Base-by-base conservation (phyloP, 2,888 invertebrate genomes). In the Ormyrus thymus region DNA sequence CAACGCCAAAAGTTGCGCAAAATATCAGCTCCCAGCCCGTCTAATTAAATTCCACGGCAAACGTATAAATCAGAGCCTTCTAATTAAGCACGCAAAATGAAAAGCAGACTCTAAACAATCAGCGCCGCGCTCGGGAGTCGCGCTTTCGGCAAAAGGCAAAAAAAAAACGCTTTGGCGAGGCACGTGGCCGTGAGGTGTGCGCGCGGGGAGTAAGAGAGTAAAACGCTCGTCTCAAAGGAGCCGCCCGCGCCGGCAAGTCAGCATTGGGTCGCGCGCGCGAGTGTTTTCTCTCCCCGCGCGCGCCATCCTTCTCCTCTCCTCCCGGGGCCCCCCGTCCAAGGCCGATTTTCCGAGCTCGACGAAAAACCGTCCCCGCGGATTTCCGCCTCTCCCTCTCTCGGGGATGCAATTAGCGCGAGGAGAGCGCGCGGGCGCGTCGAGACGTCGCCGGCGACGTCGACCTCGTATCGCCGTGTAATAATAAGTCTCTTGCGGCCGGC, bases 211-310 rank as follows among this genome's bases (percentile, higher is more conserved):
- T n/a, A 10, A 56, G 55, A 43, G 56, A 56, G 65, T 13, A 10
- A 66, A 15, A 59, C 58, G 50, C 45, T 56, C 58, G 48, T 69
- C 64, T 70, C 74, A 78, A 78, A 74, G 78, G 78, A 45, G 61
- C 73, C 78, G 73, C 55, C 62, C 29, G 7, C 73, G 46, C 29
- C 46, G 11, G 45, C 65, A 29, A 55, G 59, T 76, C 70, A 78
- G 61, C 59, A 70, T 50, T 53, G 77, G 72, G 66, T 78, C 66
- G 66, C 72, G 68, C 66, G 58, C 55, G 69, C 45, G 46, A 11
- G 45, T 0, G 29, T 29, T 29, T 4, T 29, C 15, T 45, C 62
- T 76, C 70, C 43, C 13, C 59, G 56, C 61, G 15, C 15, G 15
- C 71, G n/a, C n/a, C n/a, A n/a, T n/a, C 29, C 29, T 29, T 29